Evolutionary conservation across 2,797 vertebrate species (phyloP).

Genomic region (Falco biarmicus): DNA sequence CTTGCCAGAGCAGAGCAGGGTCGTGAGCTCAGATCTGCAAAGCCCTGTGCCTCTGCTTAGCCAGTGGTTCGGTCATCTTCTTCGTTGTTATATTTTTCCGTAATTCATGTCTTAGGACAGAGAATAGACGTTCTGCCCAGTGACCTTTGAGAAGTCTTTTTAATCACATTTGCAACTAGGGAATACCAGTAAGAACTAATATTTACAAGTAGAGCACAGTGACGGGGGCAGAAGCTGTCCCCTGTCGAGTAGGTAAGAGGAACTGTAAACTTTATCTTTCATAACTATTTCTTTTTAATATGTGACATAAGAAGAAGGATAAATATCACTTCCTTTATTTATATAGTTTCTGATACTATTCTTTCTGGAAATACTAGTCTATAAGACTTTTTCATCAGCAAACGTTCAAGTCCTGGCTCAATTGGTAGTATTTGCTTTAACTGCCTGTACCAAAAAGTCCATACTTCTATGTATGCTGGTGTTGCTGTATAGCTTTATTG

Average conservation of each 20-base stretch:
- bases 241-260: neutral
- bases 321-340: conserved; percentile 59
- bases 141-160: conserved; percentile 53
- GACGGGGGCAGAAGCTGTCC: neutral
- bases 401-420: neutral
- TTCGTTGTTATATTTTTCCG: neutral
- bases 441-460: neutral
- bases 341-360: conserved; percentile 35
- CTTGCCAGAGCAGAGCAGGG: neutral
- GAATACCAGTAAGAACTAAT: conserved; percentile 29
- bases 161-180: conserved; percentile 29
- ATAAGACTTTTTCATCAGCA: neutral
- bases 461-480: neutral
- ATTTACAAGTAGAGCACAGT: neutral
- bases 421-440: neutral
- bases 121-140: neutral
- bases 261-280: conserved; percentile 42
- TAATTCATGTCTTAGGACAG: conserved; percentile 25
- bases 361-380: conserved; percentile 1
- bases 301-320: conserved; percentile 40
- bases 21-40: conserved; percentile 3
- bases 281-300: conserved; percentile 64
- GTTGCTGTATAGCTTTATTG: conserved; percentile 12
- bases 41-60: neutral
- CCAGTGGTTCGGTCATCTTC: neutral